Evolutionary conservation across 2,888 invertebrate genomes (phyloP), one percentile per base, ranked within the genome.

Genomic region (Spodoptera littoralis): DNA sequence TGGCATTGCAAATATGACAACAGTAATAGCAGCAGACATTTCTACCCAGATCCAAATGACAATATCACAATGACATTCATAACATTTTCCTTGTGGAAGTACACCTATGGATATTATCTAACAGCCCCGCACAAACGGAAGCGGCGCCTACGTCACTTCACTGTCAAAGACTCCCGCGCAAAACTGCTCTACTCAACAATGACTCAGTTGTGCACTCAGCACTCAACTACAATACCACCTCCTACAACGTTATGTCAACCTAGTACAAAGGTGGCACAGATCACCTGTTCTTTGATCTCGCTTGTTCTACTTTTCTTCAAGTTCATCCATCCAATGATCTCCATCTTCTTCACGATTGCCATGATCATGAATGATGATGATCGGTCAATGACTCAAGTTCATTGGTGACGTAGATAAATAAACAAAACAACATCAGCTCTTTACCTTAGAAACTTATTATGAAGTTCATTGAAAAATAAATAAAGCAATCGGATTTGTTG

Each of bases 221-320:
- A 36, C 36, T 36, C 36, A 27, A 48, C 49, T 46, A 43, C 53
- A 62, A 65, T 66, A 50, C 55, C 42, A 72, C 78, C 80, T 82
- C 82, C 77, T 76, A 62, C 54, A 54, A 65, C 65, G 55, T 81
- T 77, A 86, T 89, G 88, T 58, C 57, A 66, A 73, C 89, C 88
- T 87, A 75, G 88, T 90, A 85, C 70, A 60, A 62, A 67, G 70
- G 83, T 84, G 82, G 84, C 84, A 83, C 83, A 85, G 78, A 83
- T 85, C 86, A 88, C 85, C 86, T 88, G 88, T 86, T 86, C 84
- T 83, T 83, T 85, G 81, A 84, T 84, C 84, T 81, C 73, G 72
- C 64, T 64, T 70, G 67, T 63, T 69, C 56, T 62, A 65, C 57
- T 61, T 61, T 69, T 51, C 49, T 59, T 50, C 44, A 53, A 53